These are phyloP conservation scores for Taenioides sp. DNA, from an alignment of 2,797 vertebrate species.

Conservation along the genomic window DNA sequence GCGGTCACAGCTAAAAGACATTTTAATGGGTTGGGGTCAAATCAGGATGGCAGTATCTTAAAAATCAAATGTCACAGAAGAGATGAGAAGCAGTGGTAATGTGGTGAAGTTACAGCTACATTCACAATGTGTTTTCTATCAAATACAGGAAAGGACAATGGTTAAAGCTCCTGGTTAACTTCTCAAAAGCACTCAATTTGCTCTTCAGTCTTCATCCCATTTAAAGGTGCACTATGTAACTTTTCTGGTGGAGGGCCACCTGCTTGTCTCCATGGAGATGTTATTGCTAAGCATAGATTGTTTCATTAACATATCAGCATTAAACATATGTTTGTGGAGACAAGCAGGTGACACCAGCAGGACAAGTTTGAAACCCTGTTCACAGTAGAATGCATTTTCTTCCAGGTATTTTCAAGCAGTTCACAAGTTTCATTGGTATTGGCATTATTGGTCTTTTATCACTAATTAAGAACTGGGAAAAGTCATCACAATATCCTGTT, in stretches of 20 bases:
- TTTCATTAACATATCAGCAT: no score
- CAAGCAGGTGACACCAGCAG: no score
- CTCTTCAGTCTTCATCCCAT: slow-evolving; percentile 61
- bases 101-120: slow-evolving; percentile 70
- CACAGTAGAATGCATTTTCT: no score
- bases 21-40: slow-evolving; percentile 69
- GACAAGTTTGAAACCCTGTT: no score
- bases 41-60: slow-evolving; percentile 84
- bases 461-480: no score
- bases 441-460: no score
- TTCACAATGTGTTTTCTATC: not conserved
- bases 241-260: not conserved
- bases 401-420: no score
- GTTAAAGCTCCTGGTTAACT: slow-evolving; percentile 49
- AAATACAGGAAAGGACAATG: slow-evolving; percentile 59
- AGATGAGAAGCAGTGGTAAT: slow-evolving; percentile 84
- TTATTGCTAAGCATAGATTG: no score
- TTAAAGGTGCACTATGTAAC: not conserved
- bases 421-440: no score
- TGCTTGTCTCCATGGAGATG: no score
- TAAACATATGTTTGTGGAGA: no score
- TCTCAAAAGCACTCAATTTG: slow-evolving; percentile 77
- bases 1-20: slow-evolving; percentile 77
- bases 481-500: no score
- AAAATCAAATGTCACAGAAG: slow-evolving; percentile 83